These are phyloP conservation scores for Drosophila stalkeri DNA, from an alignment of 2,888 invertebrate genomes.

Conservation along the genomic window DNA sequence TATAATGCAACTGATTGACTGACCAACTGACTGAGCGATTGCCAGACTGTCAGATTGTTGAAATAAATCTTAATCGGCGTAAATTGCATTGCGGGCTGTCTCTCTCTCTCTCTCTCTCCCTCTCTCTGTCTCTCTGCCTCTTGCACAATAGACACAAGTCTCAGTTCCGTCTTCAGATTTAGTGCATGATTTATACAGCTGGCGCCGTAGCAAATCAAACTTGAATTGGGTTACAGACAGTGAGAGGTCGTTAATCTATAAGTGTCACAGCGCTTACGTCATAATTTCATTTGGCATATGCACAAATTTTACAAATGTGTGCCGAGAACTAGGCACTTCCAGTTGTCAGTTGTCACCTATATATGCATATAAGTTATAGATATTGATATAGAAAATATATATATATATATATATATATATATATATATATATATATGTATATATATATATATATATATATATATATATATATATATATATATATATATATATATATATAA, in stretches of 20 bases:
- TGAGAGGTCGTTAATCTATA: slow-evolving; percentile 15
- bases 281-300: background rate
- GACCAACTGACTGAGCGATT: slow-evolving; percentile 38
- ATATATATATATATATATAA: background rate
- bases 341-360: too few relatives aligned
- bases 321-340: too few relatives aligned
- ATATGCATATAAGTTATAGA: background rate
- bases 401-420: background rate
- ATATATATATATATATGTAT: background rate
- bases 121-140: background rate
- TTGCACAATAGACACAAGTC: slow-evolving; percentile 25
- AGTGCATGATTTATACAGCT: slow-evolving; percentile 41
- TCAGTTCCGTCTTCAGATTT: slow-evolving; percentile 22
- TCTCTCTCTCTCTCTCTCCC: background rate
- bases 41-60: slow-evolving; percentile 49
- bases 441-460: background rate
- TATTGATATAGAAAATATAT: background rate
- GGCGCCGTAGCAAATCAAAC: slow-evolving; percentile 42
- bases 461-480: background rate
- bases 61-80: slow-evolving; percentile 70
- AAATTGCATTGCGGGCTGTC: slow-evolving; percentile 38
- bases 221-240: slow-evolving; percentile 16
- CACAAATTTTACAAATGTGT: background rate
- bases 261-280: slow-evolving; percentile 1
- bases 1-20: slow-evolving; percentile 22